Conservation (phyloP, 2,888 invertebrate genomes). For the Neoascia interrupta region DNA sequence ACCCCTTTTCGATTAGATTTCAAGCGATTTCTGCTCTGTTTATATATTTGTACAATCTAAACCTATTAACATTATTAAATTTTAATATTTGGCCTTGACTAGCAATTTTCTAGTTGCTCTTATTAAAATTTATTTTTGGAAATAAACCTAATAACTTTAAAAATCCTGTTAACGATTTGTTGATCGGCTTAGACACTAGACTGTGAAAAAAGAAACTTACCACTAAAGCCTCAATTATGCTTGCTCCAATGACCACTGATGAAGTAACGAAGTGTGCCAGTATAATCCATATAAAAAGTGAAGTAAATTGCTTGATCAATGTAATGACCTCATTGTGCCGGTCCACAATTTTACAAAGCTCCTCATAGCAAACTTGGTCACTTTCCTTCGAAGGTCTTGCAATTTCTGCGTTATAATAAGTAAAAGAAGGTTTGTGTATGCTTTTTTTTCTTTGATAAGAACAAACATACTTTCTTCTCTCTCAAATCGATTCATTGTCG, state of each 20-base stretch:
- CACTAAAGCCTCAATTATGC: slow-evolving; percentile 41
- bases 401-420: not conserved
- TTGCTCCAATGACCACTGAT: slow-evolving; percentile 35
- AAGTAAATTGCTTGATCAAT: slow-evolving; percentile 18
- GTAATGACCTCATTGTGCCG: slow-evolving; percentile 47
- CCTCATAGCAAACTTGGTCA: not conserved
- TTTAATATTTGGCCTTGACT: too few relatives aligned
- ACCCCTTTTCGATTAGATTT: too few relatives aligned
- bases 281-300: slow-evolving; percentile 41
- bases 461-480: not conserved
- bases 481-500: slow-evolving; percentile 4
- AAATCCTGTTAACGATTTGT: too few relatives aligned
- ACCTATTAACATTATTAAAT: too few relatives aligned
- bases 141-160: too few relatives aligned
- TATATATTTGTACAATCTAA: too few relatives aligned
- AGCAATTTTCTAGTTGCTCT: too few relatives aligned
- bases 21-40: too few relatives aligned
- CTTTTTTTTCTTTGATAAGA: too few relatives aligned
- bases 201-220: slow-evolving; percentile 14
- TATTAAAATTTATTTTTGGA: too few relatives aligned
- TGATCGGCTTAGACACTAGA: too few relatives aligned
- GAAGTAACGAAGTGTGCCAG: slow-evolving; percentile 38
- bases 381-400: not conserved
- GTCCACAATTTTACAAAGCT: slow-evolving; percentile 9
- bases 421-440: too few relatives aligned